These are phyloP conservation scores for Psophia crepitans DNA, from an alignment of 2,113 vertebrate genomes.

Conservation along the genomic window DNA sequence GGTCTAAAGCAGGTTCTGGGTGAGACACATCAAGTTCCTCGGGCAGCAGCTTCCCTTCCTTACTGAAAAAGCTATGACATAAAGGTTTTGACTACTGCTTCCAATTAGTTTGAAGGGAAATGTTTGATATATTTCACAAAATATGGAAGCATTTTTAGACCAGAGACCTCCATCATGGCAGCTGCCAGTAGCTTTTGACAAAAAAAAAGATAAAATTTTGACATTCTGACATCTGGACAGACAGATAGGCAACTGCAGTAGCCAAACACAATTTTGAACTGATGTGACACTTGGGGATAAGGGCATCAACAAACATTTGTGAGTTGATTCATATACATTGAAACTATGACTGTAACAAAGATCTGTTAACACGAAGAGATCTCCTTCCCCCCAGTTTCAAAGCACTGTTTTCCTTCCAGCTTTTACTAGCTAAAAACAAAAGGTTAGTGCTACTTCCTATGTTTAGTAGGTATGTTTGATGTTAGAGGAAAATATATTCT, in stretches of 20 bases:
- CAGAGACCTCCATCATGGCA: background rate
- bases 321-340: background rate
- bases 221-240: constrained; percentile 13
- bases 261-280: background rate
- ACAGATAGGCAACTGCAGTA: background rate
- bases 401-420: background rate
- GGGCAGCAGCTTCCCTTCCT: background rate
- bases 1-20: background rate
- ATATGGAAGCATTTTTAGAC: background rate
- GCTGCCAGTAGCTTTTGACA: background rate
- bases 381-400: rapidly evolving
- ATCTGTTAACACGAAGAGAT: background rate
- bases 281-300: background rate
- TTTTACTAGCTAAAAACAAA: background rate
- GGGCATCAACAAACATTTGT: background rate
- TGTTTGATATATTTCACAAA: background rate
- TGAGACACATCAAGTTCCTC: background rate
- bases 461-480: background rate
- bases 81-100: background rate
- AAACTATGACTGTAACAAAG: background rate
- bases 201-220: background rate
- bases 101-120: background rate
- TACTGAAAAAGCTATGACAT: background rate
- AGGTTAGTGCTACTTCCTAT: background rate
- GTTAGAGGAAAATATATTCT: background rate